phyloP scores from a whole-genome alignment of 2,888 invertebrate genomes.

The Melanotus villosus region DNA sequence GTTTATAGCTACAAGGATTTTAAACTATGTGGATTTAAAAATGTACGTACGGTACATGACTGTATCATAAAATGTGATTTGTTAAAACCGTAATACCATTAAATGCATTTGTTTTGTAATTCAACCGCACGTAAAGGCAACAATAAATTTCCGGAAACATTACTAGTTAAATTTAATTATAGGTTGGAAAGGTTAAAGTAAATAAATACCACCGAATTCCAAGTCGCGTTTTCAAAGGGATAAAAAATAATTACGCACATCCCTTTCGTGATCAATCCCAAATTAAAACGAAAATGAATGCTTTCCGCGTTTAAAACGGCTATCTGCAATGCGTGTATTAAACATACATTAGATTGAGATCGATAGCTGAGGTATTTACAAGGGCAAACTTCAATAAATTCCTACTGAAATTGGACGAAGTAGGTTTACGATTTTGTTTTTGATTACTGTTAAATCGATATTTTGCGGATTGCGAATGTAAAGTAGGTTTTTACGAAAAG shows the following conservation, averaged over 20 bases:
- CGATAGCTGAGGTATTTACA: constrained; percentile 34
- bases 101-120: neutral
- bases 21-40: too few relatives aligned
- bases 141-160: constrained; percentile 28
- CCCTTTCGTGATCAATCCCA: constrained; percentile 47
- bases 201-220: constrained; percentile 39
- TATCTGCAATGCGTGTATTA: constrained; percentile 48
- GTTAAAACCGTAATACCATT: neutral
- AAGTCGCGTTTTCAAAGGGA: constrained; percentile 41
- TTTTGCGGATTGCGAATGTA: neutral
- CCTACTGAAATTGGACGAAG: constrained; percentile 41
- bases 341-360: constrained; percentile 45
- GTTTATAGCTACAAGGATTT: too few relatives aligned
- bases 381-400: constrained; percentile 26
- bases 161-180: constrained; percentile 41
- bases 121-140: constrained; percentile 1
- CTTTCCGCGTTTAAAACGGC: constrained; percentile 42
- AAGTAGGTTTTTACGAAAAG: neutral
- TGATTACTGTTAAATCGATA: neutral
- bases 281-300: constrained; percentile 48
- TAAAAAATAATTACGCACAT: constrained; percentile 49
- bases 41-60: too few relatives aligned
- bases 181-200: constrained; percentile 35
- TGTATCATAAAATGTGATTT: too few relatives aligned
- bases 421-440: constrained; percentile 15